Evolutionary conservation across 1,140 invertebrate genomes (phyloP), one percentile per base, ranked within the genome.

Genomic region (Drosophila oshimai): DNA sequence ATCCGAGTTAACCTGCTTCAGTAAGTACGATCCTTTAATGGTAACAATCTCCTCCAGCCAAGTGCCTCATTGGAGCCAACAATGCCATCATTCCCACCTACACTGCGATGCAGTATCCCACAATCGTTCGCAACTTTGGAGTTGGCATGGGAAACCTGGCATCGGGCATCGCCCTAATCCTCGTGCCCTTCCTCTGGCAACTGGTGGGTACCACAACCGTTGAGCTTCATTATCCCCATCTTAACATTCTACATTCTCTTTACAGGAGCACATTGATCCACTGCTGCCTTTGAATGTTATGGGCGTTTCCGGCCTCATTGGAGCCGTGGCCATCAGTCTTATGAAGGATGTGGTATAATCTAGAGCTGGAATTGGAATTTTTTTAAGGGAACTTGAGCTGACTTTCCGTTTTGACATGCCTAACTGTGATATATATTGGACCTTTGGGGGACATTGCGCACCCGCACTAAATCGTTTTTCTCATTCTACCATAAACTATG

Each of bases 41-140:
- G 2, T 26, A 13, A 2, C 18, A 17, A 31, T 12, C 18, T 29
- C 7, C 0, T 20, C 12, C 62, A 91, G 94, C 93, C 7, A 95
- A 95, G 89, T 95, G 95, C 61, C 92, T 93, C 3, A 94, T 95
- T 42, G 93, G 94, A 7, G 93, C 93, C 1, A 94, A 94, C 1
- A 95, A 95, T 81, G 95, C 94, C 74, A 93, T 95, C 61, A 92
- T 95, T 78, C 94, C 95, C 1, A 94, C 95, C 13, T 95, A 93
- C 79, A 95, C 95, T 2, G 94, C 94, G 1, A 94, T 95, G 89
- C 91, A 95, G 24, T 95, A 95, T 91, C 95, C 95, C 1, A 95
- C 95, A 0, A 92, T 94, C 15, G 93, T 95, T 70, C 92, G 95
- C 39, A 95, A 95, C 78, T 92, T 95, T 50, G 95, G 95, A 2